These are phyloP conservation scores for Macropus fuliginosus DNA, from an alignment of 2,797 vertebrate genomes.

Conservation along the genomic window DNA sequence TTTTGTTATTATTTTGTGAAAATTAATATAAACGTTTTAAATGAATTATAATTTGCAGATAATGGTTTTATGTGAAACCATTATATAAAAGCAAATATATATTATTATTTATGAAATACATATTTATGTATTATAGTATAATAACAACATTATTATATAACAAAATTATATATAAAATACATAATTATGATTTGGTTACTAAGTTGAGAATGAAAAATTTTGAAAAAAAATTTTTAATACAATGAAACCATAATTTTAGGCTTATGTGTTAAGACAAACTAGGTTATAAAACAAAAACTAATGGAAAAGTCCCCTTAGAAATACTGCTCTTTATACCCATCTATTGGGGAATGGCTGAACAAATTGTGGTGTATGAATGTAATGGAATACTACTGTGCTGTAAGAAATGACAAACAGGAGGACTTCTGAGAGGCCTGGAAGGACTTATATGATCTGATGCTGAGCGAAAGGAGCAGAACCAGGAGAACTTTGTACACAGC, in stretches of 20 bases:
- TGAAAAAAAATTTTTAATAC: not conserved
- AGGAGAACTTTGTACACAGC: no score
- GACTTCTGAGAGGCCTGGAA: no score
- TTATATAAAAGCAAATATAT: not conserved
- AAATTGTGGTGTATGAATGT: no score
- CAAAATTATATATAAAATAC: not conserved
- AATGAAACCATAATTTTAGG: not conserved
- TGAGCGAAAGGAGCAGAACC: no score
- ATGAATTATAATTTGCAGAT: not conserved
- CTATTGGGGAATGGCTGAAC: no score
- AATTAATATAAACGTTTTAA: not conserved
- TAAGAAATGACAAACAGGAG: no score
- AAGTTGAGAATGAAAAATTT: not conserved
- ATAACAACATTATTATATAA: not conserved
- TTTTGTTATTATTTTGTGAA: not conserved
- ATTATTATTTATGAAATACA: not conserved
- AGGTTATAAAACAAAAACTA: not conserved
- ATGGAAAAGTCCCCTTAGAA: not conserved
- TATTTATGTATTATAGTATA: no score
- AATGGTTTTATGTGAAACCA: not conserved
- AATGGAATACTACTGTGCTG: no score
- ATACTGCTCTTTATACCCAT: not conserved
- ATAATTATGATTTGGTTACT: not conserved
- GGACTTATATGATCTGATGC: no score
- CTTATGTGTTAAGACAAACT: not conserved